Evolutionary conservation across 1,140 invertebrate genomes (phyloP).

Genomic region (Vollenhovia emeryi): DNA sequence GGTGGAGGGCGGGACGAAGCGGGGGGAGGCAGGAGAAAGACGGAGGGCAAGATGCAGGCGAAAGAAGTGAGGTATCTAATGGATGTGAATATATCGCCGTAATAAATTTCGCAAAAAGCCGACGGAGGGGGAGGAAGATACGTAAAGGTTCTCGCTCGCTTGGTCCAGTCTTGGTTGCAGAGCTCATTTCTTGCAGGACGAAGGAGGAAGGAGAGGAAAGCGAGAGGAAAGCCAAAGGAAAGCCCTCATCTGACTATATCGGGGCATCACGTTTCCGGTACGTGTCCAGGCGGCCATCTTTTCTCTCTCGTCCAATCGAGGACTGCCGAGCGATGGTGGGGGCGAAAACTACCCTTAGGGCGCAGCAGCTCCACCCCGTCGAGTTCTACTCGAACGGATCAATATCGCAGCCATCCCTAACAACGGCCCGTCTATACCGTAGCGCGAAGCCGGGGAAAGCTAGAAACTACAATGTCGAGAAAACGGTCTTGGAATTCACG

Average conservation of each 20-base stretch:
- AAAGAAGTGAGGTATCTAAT: conserved; percentile 83
- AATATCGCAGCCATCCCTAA: conserved; percentile 67
- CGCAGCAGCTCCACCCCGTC: conserved; percentile 73
- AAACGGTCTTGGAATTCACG: conserved; percentile 34
- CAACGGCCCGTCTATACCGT: conserved; percentile 10
- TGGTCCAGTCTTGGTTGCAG: conserved; percentile 59
- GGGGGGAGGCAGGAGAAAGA: not conserved
- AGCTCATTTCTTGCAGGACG: conserved; percentile 67
- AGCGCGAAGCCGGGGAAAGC: conserved; percentile 9
- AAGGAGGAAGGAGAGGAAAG: conserved; percentile 66
- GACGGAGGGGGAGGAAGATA: conserved; percentile 55
- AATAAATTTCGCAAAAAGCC: conserved; percentile 85
- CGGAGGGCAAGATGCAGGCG: conserved; percentile 60
- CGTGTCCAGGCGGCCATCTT: conserved; percentile 82
- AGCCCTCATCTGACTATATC: conserved; percentile 71
- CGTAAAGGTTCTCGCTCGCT: conserved; percentile 47
- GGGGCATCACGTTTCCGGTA: conserved; percentile 82
- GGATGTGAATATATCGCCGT: conserved; percentile 86
- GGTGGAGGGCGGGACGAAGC: not conserved
- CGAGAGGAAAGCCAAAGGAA: conserved; percentile 73
- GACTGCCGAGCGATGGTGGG: conserved; percentile 38
- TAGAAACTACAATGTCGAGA: conserved; percentile 44
- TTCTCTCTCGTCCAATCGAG: conserved; percentile 77
- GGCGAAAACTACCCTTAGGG: conserved; percentile 80
- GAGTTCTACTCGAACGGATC: conserved; percentile 71